A percentile compares a stretch with the other conserved stretches of the same genome.
These are phyloP conservation scores for Lasius platythorax DNA, from an alignment of 2,888 invertebrate genomes.

Conservation along the genomic window DNA sequence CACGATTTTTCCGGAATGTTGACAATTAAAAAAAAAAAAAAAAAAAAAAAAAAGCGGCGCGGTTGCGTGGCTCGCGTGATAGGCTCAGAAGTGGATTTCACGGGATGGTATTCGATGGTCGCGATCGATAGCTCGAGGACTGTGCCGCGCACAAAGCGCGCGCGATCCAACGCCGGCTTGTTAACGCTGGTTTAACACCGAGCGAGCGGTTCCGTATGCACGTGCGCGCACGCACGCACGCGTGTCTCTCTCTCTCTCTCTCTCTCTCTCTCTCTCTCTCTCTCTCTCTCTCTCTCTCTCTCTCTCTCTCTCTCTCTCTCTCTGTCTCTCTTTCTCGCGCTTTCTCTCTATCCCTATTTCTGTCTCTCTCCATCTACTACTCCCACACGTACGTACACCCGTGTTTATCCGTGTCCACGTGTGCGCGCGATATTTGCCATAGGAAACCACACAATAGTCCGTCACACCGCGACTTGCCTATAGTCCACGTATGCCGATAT, in stretches of 20 bases:
- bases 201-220: constrained; percentile 21
- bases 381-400: constrained; percentile 19
- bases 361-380: not conserved
- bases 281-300: no score
- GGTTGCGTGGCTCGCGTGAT: constrained; percentile 14
- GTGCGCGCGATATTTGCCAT: constrained; percentile 73
- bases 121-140: constrained; percentile 69
- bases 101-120: constrained; percentile 58
- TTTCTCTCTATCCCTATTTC: no score
- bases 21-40: constrained; percentile 12
- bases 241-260: not conserved
- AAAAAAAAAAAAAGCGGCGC: not conserved
- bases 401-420: constrained; percentile 58
- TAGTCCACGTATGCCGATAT: constrained; percentile 63
- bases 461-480: constrained; percentile 74
- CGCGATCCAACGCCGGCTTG: constrained; percentile 55
- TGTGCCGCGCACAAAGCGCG: constrained; percentile 56
- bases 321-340: not conserved
- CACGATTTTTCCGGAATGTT: not conserved
- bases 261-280: no score
- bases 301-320: not conserved
- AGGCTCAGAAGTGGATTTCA: constrained; percentile 40
- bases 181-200: constrained; percentile 65
- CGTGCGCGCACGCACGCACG: constrained; percentile 27
- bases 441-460: constrained; percentile 77